Base-by-base conservation (phyloP, 2,888 invertebrate genomes). In the Metellina segmentata region DNA sequence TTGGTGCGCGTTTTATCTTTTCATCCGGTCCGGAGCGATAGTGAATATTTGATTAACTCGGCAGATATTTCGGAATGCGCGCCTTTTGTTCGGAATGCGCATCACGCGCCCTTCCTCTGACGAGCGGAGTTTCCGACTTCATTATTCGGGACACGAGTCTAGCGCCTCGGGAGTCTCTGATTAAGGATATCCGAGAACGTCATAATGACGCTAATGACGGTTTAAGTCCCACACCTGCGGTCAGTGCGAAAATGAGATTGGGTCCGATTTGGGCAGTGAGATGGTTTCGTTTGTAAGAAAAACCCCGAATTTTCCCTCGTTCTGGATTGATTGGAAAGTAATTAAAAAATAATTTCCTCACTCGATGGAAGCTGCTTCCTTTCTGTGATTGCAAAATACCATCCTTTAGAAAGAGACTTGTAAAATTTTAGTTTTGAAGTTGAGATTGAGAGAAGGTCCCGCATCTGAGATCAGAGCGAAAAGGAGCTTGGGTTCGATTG, bases 141-240 rank as follows among this genome's bases (percentile, higher is more conserved):
- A 77, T 82, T 83, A 89, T 82, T 71, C 81, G 19, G 11, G 48
- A 53, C 81, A 82, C 89, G 82, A 74, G 48, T 86, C 77, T 69
- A 13, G 49, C 78, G 75, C 78, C 86, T 49, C 78, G 53, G 51
- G 77, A 48, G 74, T 61, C 69, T 77, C 51, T 87, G 91, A 91
- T 91, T 86, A 86, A 91, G 91, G 91, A 91, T 91, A 91, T 91
- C 91, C 91, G 91, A 91, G 86, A 87, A 71, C 52, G 82, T 81
- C 86, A 81, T 91, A 91, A 91, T 91, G 91, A 82, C 34, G 75
- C 53, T 88, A 88, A 88, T 87, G 87, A 87, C 20, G 78, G 71
- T 16, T 72, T 78, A 72, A 53, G 79, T 79, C 71, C n/a, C 72
- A 78, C 75, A 78, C 86, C 86, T 78, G 86, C 51, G 49, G 70